Evolutionary conservation across 2,797 vertebrate genomes (phyloP).

Genomic region (Sparus aurata): DNA sequence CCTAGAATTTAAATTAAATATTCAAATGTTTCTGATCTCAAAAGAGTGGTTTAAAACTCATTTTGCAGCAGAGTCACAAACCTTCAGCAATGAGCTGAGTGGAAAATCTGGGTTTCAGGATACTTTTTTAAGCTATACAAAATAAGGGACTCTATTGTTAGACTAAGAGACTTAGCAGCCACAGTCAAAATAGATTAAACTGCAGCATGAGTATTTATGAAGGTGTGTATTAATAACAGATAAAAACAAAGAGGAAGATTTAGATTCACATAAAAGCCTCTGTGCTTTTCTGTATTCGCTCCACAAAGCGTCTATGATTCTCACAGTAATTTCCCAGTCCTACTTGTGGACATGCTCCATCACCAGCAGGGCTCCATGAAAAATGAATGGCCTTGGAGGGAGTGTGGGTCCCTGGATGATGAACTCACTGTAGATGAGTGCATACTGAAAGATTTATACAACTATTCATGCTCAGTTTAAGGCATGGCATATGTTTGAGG

Average conservation of each 20-base stretch:
- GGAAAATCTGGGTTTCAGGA: not conserved
- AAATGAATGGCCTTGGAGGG: constrained; percentile 73
- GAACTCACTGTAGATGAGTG: constrained; percentile 77
- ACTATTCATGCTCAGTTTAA: constrained; percentile 77
- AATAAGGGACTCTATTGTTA: not conserved
- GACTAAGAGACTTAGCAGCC: not conserved
- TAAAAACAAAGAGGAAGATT: constrained; percentile 7
- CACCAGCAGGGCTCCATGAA: constrained; percentile 68
- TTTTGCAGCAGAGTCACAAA: not conserved
- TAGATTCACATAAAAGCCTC: constrained; percentile 26
- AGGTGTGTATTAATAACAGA: not conserved
- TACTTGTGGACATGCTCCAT: constrained; percentile 59
- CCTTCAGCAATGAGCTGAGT: not conserved
- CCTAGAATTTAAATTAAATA: not conserved
- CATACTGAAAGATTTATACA: constrained; percentile 79
- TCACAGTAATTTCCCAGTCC: constrained; percentile 58
- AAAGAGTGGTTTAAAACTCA: not conserved
- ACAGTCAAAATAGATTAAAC: not conserved
- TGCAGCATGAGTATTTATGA: constrained; percentile 1
- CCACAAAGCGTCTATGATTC: constrained; percentile 32
- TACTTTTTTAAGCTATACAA: not conserved
- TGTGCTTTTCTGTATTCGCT: constrained; percentile 23
- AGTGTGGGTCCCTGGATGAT: constrained; percentile 73
- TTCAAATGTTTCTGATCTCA: not conserved
- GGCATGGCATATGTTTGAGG: constrained; percentile 67